Evolutionary conservation across 2,888 invertebrate genomes (phyloP).

Genomic region (Oscheius sp.): DNA sequence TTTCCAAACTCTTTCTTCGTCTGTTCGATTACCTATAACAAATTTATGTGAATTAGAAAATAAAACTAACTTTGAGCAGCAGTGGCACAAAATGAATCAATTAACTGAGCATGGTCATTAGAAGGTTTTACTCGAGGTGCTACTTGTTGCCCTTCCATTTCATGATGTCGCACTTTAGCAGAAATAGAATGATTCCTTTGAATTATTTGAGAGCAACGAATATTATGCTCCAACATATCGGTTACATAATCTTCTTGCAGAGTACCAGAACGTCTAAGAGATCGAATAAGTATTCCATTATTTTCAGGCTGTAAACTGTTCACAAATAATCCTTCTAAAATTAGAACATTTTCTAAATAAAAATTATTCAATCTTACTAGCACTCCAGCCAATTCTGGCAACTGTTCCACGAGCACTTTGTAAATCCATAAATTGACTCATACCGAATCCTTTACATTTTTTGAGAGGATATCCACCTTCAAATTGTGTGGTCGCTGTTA

Average conservation of each 20-base stretch:
- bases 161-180: constrained; percentile 40
- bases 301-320: constrained; percentile 34
- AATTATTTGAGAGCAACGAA: constrained; percentile 35
- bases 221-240: constrained; percentile 47
- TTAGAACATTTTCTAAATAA: neutral
- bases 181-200: constrained; percentile 37
- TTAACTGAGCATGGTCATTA: constrained; percentile 40
- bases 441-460: constrained; percentile 14
- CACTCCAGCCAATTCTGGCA: constrained; percentile 52
- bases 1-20: constrained; percentile 51
- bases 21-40: constrained; percentile 11
- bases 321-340: constrained; percentile 39
- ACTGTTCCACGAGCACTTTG: constrained; percentile 40
- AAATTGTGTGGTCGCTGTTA: constrained; percentile 28
- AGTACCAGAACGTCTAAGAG: neutral
- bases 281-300: constrained; percentile 20
- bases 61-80: constrained; percentile 39
- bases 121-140: constrained; percentile 43
- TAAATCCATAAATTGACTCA: constrained; percentile 46
- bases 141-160: constrained; percentile 36
- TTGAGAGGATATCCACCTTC: constrained; percentile 39
- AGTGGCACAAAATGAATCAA: constrained; percentile 43
- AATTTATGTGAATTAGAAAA: neutral
- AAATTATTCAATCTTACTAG: constrained; percentile 9
- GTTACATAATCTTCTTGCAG: constrained; percentile 38